Base-by-base conservation (phyloP, 2,113 vertebrate genomes). In the Glaucomys volans region DNA sequence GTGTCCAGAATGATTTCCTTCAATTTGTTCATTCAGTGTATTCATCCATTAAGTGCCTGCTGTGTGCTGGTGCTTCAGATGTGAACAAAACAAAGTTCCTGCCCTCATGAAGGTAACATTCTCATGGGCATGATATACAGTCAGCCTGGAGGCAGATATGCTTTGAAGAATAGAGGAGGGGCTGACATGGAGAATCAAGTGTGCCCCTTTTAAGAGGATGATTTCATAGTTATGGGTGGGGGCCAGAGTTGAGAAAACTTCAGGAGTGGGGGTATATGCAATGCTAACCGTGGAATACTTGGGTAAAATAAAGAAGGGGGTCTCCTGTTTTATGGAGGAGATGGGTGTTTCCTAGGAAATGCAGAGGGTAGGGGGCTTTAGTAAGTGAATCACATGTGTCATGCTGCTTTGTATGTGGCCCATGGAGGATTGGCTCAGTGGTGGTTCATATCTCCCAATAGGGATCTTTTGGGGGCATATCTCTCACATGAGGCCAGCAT, bases 361-460 rank as follows among this genome's bases (percentile, higher is more conserved):
- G 16, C 26, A 35, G 11, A 86, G 11, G 7, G 24, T 22, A 13
- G 11, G 28, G 35, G 17, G n/a, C 82, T 54, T 44, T 4, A 40
- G 71, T 66, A 26, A 67, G 64, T 30, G 11, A 9, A 40, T 14
- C 22, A 8, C 40, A 1, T 47, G 4, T 9, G 14, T 20, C 35
- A 24, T 37, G 26, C 86, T 81, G 40, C 40, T 91, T 42, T 24
- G 13, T 18, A 6, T 37, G 77, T 10, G 13, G 50, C 66, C 57
- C 13, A 0, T 24, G 17, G 11, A 26, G 20, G 22, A 12, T 4
- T 37, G 76, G 13, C 30, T 54, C 40, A 1, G 59, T n/a, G 62
- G 17, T 17, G 20, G 24, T 16, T 52, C 5, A 1, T 3, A 8
- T 7, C 1, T 4, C 35, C 16, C 32, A 9, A 26, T 14, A 8